These are phyloP conservation scores for Campoletis raptor DNA, from an alignment of 2,888 invertebrate genomes.

Conservation along the genomic window DNA sequence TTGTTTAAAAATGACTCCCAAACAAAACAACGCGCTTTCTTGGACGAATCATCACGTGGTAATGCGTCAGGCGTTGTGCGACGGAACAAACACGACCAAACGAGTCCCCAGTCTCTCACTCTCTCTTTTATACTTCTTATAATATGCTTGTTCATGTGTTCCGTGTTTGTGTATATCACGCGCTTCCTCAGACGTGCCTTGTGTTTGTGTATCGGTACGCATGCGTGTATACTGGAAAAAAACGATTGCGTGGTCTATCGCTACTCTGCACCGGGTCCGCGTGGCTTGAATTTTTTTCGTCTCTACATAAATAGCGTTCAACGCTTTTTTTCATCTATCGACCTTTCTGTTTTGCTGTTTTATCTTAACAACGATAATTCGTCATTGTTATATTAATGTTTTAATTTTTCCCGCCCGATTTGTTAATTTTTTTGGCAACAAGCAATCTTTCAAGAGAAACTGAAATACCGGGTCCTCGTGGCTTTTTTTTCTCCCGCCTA, in stretches of 20 bases:
- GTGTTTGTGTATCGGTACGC: conserved; percentile 29
- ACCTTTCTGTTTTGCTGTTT: not conserved
- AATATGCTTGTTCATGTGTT: not conserved
- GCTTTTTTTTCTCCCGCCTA: not conserved
- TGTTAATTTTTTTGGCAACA: not conserved
- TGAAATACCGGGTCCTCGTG: not conserved
- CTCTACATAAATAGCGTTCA: conserved; percentile 21
- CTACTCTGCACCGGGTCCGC: conserved; percentile 61
- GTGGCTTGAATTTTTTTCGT: conserved; percentile 51
- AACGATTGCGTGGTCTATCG: conserved; percentile 61
- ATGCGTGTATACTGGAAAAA: conserved; percentile 43
- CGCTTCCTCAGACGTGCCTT: conserved; percentile 3
- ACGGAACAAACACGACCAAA: conserved; percentile 44
- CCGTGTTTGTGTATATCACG: not conserved
- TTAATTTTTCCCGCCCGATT: not conserved
- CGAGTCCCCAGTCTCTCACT: conserved; percentile 42
- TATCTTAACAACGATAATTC: conserved; percentile 7
- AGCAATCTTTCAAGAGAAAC: not conserved
- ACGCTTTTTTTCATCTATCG: conserved; percentile 20
- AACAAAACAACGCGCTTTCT: conserved; percentile 47
- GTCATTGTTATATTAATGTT: not conserved
- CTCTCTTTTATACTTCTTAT: conserved; percentile 20
- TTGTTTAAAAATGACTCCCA: not conserved
- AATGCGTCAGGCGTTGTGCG: conserved; percentile 76
- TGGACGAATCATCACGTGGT: conserved; percentile 80